A percentile compares a stretch with the other conserved stretches of the same genome.
Conservation (phyloP, 1,140 invertebrate species). For the Megalonaias nervosa region DNA sequence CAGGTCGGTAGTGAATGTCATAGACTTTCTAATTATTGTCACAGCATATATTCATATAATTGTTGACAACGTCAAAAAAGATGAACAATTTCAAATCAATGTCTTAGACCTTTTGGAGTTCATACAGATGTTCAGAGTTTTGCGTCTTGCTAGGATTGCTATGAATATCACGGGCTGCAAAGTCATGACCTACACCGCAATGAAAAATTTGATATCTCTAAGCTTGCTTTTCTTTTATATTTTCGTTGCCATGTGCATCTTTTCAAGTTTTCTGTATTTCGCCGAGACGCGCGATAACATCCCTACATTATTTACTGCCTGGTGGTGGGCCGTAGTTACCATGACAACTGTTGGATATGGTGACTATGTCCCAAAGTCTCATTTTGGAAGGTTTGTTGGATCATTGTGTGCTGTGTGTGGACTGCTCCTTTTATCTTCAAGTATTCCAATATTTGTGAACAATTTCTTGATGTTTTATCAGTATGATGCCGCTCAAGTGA, state of each 20-base stretch:
- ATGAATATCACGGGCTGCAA: slow-evolving; percentile 76
- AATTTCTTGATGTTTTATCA: slow-evolving; percentile 77
- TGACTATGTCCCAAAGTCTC: slow-evolving; percentile 79
- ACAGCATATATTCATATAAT: slow-evolving; percentile 29
- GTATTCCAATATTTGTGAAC: slow-evolving; percentile 91
- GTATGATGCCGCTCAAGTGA: slow-evolving; percentile 36
- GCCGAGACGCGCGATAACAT: slow-evolving; percentile 73
- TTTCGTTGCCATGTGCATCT: slow-evolving; percentile 47
- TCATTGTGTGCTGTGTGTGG: slow-evolving; percentile 88
- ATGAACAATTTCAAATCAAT: slow-evolving; percentile 23
- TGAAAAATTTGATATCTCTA: slow-evolving; percentile 42
- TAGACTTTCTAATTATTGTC: slow-evolving; percentile 93
- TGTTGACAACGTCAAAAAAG: slow-evolving; percentile 25
- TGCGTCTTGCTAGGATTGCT: slow-evolving; percentile 97
- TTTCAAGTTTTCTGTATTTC: slow-evolving; percentile 53
- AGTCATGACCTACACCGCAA: slow-evolving; percentile 90
- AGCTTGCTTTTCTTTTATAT: slow-evolving; percentile 50
- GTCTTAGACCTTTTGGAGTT: slow-evolving; percentile 73
- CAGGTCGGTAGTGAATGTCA: slow-evolving; percentile 96
- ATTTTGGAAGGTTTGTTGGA: slow-evolving; percentile 76
- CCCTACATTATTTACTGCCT: slow-evolving; percentile 88
- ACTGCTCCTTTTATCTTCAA: slow-evolving; percentile 57
- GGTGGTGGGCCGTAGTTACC: slow-evolving; percentile 91
- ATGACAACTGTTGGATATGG: slow-evolving; percentile 99
- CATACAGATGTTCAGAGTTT: slow-evolving; percentile 98